Evolutionary conservation across 92 coral and sea anemone species (phyloP).

Genomic region (Porites rus): DNA sequence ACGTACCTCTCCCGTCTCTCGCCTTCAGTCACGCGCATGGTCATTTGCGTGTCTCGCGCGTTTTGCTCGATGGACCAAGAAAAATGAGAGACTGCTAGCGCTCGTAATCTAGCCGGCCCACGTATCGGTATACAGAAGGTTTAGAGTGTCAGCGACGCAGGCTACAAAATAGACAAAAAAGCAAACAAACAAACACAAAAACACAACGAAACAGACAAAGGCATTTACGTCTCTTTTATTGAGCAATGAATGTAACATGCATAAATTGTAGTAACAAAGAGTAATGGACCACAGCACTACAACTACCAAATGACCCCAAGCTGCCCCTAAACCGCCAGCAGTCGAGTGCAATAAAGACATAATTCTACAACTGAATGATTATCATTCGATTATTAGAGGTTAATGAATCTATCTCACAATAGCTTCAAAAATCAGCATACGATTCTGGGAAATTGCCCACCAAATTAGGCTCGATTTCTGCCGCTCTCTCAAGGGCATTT

Average conservation of each 20-base stretch:
- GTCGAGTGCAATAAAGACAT: slow-evolving; percentile 4
- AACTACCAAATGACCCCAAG: background rate
- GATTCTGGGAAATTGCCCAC: no score
- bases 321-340: slow-evolving; percentile 34
- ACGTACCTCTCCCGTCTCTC: no score
- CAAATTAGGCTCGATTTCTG: background rate
- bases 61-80: no score
- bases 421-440: background rate
- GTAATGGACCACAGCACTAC: background rate
- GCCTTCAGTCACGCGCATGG: no score
- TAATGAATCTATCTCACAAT: background rate
- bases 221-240: slow-evolving; percentile 39
- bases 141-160: no score
- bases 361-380: slow-evolving; percentile 2
- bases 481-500: no score
- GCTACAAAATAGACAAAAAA: no score
- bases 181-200: no score
- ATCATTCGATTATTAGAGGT: background rate
- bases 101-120: no score
- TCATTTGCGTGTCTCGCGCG: no score
- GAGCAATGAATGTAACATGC: slow-evolving; percentile 27
- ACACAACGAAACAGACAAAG: background rate
- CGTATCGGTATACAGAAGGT: no score
- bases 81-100: no score
- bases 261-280: slow-evolving; percentile 19